Percentiles rank a stretch among this genome's conserved stretches.
Conservation (phyloP, 2,113 vertebrate genomes). For the Heterochromis multidens region DNA sequence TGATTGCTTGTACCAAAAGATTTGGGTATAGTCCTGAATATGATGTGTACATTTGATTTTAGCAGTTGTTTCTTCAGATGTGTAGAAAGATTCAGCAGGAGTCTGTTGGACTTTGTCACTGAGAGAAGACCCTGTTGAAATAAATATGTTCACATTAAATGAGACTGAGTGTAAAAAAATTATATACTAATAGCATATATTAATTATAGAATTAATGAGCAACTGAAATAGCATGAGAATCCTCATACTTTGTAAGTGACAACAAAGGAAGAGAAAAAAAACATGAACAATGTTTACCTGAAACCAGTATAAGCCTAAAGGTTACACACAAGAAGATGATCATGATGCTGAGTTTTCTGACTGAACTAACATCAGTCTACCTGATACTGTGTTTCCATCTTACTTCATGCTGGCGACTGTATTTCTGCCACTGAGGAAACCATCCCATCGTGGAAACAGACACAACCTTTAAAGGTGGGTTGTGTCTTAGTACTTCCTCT, state of each 20-base stretch:
- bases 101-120: neutral
- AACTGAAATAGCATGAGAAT: rapidly evolving
- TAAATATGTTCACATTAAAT: rapidly evolving
- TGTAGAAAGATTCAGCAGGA: neutral
- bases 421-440: neutral
- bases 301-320: neutral
- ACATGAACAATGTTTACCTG: neutral
- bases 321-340: neutral
- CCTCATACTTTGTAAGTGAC: no score
- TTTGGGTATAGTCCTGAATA: neutral
- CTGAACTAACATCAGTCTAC: neutral
- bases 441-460: neutral
- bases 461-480: neutral
- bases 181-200: neutral
- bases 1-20: slow-evolving; percentile 33
- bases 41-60: slow-evolving; percentile 35
- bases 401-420: neutral
- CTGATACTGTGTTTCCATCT: rapidly evolving
- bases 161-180: rapidly evolving
- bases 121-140: neutral
- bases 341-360: neutral
- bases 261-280: neutral
- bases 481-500: neutral
- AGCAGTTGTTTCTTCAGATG: neutral
- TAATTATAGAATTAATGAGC: neutral